Evolutionary conservation across 1,140 invertebrate species (phyloP).

Genomic region (Maconellicoccus hirsutus): DNA sequence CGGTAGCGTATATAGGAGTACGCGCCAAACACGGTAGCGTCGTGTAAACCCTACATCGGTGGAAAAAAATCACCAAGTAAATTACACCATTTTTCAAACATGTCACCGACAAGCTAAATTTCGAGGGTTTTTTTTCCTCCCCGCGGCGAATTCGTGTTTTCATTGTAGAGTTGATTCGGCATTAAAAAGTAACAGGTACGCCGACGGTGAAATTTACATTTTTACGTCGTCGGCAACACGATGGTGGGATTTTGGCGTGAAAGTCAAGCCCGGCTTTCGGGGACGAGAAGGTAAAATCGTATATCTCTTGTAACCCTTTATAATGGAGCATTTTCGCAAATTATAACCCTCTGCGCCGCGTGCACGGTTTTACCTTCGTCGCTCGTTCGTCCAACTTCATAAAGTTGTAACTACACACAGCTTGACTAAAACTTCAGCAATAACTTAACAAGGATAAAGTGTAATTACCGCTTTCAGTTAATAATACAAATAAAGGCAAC

Average conservation of each 20-base stretch:
- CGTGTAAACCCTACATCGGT: no score
- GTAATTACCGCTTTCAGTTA: slow-evolving; percentile 20
- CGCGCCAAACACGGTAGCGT: no score
- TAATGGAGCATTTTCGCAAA: neutral
- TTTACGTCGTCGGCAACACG: neutral
- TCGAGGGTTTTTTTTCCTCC: neutral
- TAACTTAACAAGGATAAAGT: slow-evolving; percentile 10
- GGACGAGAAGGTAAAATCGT: neutral
- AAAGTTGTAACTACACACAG: neutral
- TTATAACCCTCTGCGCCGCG: neutral
- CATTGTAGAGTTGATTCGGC: neutral
- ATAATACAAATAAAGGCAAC: slow-evolving; percentile 13
- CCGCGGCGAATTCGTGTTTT: no score
- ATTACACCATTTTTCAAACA: neutral
- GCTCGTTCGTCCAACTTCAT: neutral
- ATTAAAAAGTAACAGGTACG: neutral
- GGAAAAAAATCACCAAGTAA: no score
- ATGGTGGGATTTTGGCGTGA: no score
- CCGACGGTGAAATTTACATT: neutral
- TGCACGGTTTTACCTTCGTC: no score
- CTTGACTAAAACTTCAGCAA: slow-evolving; percentile 5
- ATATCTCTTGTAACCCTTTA: neutral
- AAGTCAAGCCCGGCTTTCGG: no score
- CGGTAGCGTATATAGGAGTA: no score
- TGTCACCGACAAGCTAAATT: neutral